Evolutionary conservation across 23 tunicate species (phyloP).

Genomic region (Oikopleura dioica): DNA sequence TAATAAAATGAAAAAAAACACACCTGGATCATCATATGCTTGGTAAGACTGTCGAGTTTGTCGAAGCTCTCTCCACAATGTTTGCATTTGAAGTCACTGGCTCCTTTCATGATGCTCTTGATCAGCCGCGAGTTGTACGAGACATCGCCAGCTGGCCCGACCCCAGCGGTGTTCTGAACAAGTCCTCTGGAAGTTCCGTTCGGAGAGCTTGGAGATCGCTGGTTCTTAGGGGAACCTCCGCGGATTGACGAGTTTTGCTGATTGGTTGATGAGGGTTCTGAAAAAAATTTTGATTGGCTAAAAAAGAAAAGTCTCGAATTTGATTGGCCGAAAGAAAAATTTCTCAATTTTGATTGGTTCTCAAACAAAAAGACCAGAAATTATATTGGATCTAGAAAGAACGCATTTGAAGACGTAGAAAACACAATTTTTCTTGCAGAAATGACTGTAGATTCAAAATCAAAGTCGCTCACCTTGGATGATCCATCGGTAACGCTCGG

Average conservation of each 20-base stretch:
- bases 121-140: neutral
- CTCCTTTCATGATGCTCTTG: neutral
- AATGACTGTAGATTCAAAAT: no score
- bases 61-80: neutral
- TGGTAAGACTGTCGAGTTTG: neutral
- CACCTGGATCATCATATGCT: neutral
- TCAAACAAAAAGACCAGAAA: no score
- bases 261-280: neutral
- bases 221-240: neutral
- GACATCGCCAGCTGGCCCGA: neutral
- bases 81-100: slow-evolving; percentile 1
- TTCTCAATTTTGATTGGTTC: no score
- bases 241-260: neutral
- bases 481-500: slow-evolving; percentile 1
- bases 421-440: neutral
- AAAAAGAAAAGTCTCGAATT: no score
- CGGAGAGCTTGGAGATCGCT: neutral
- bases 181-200: no score
- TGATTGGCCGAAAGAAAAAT: no score
- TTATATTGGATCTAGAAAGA: no score
- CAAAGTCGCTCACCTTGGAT: neutral
- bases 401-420: neutral
- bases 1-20: neutral
- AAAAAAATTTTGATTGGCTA: neutral
- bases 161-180: no score